These are phyloP conservation scores for Hormiphora californensis DNA, from an alignment of 37 sponge, comb jelly and placozoan species.

Conservation along the genomic window DNA sequence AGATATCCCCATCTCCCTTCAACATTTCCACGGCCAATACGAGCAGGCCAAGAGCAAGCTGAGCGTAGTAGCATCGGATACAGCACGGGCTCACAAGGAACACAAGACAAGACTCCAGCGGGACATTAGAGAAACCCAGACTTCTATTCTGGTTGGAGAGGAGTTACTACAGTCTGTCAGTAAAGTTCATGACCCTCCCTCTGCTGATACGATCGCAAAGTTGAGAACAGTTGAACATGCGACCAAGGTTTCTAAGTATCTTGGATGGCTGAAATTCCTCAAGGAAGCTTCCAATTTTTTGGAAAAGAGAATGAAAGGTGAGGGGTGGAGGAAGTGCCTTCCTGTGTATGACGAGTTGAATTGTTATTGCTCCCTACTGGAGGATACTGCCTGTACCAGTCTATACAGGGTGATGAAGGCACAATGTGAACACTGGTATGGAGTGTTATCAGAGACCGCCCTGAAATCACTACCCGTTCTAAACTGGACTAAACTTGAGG, in stretches of 20 bases:
- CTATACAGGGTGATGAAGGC: not conserved
- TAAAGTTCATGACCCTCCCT: not conserved
- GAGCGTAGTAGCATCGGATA: conserved; percentile 39
- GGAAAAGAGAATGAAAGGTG: not conserved
- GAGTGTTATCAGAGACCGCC: not conserved
- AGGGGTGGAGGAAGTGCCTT: conserved; percentile 39
- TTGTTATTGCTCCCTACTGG: not conserved
- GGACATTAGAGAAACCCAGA: conserved; percentile 8
- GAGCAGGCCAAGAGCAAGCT: conserved; percentile 21
- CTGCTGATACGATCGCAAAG: not conserved
- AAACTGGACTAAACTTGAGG: conserved; percentile 1
- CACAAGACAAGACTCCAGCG: not conserved
- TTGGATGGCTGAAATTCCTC: conserved; percentile 41
- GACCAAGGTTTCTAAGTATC: conserved; percentile 35
- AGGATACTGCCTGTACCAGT: conserved; percentile 32
- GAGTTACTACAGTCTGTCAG: not conserved
- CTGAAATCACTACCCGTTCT: conserved; percentile 9
- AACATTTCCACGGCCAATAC: conserved; percentile 25
- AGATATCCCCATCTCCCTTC: conserved; percentile 28
- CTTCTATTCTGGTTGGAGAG: not conserved
- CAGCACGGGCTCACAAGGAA: not conserved
- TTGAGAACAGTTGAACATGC: conserved; percentile 4
- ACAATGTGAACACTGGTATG: conserved; percentile 8
- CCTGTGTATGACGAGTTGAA: conserved; percentile 44
- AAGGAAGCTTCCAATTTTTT: conserved; percentile 32